These are phyloP conservation scores for Pentamera pediparva DNA, from an alignment of 53 echinoderm and acorn worm species.

Conservation along the genomic window DNA sequence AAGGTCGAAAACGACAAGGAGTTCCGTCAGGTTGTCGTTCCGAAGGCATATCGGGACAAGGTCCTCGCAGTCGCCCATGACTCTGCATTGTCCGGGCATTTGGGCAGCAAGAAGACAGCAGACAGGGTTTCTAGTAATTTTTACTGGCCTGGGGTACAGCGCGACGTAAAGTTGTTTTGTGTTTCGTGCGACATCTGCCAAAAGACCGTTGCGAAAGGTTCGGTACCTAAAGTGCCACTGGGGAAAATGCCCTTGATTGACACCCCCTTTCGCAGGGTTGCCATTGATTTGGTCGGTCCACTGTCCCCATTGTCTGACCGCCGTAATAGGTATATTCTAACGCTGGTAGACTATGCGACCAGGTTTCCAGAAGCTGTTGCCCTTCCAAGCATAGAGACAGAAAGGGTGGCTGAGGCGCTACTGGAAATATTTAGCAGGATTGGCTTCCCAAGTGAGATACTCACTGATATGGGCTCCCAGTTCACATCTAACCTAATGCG, in stretches of 20 bases:
- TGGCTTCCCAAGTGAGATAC: conserved; percentile 45
- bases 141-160: conserved; percentile 43
- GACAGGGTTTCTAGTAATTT: conserved; percentile 28
- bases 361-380: conserved; percentile 45
- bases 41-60: neutral
- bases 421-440: conserved; percentile 53
- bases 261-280: conserved; percentile 24
- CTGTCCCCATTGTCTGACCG: conserved; percentile 19
- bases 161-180: conserved; percentile 35
- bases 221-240: conserved; percentile 30
- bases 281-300: conserved; percentile 24
- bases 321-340: conserved; percentile 25
- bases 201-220: conserved; percentile 36
- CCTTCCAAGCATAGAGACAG: conserved; percentile 40
- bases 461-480: conserved; percentile 51
- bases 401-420: conserved; percentile 56
- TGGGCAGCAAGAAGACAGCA: conserved; percentile 27
- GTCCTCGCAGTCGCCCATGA: conserved; percentile 49
- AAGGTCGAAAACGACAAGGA: too few relatives aligned
- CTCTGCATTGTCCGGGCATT: conserved; percentile 37
- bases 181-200: conserved; percentile 44
- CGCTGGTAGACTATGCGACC: conserved; percentile 18
- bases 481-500: conserved; percentile 51
- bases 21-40: conserved; percentile 37
- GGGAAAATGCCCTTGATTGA: conserved; percentile 31